Percentiles rank a stretch among this genome's conserved stretches.
Evolutionary conservation across 64 coral and sea anemone species (phyloP).

Genomic region (Astreopora myriophthalma): DNA sequence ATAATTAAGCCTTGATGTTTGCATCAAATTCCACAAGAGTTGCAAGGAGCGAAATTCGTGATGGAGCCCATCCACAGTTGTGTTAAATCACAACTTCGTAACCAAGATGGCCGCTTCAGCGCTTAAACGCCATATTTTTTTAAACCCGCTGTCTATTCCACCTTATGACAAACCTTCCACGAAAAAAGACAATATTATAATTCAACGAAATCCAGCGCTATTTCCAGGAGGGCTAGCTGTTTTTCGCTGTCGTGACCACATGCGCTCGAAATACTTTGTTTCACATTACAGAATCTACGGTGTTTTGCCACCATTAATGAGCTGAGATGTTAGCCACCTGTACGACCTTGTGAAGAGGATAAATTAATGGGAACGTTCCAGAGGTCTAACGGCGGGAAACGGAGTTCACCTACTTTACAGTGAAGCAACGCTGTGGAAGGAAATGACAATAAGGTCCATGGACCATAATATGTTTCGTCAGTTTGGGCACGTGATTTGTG

Average conservation of each 20-base stretch:
- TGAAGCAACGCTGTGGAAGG: constrained; percentile 74
- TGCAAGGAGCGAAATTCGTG: constrained; percentile 31
- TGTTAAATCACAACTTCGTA: neutral
- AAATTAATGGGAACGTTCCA: constrained; percentile 50
- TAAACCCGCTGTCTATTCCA: neutral
- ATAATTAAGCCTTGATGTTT: too few species aligned
- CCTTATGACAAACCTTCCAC: neutral
- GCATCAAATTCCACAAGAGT: constrained; percentile 28
- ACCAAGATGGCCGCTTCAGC: constrained; percentile 28
- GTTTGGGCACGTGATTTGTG: constrained; percentile 61
- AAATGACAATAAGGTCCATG: constrained; percentile 65
- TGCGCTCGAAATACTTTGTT: constrained; percentile 47
- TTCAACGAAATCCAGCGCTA: constrained; percentile 37
- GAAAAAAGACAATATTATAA: constrained; percentile 4
- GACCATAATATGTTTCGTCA: constrained; percentile 47
- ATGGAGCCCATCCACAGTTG: constrained; percentile 49
- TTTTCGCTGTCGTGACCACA: constrained; percentile 51
- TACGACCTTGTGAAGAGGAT: neutral
- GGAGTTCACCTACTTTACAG: constrained; percentile 53
- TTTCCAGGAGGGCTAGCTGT: constrained; percentile 38
- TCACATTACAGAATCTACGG: constrained; percentile 4
- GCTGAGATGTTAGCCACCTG: constrained; percentile 27
- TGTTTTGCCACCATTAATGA: constrained; percentile 39
- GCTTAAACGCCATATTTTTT: neutral
- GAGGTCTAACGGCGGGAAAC: constrained; percentile 86